Evolutionary conservation across 2,888 invertebrate species (phyloP).

Genomic region (Oxytorus armatus): DNA sequence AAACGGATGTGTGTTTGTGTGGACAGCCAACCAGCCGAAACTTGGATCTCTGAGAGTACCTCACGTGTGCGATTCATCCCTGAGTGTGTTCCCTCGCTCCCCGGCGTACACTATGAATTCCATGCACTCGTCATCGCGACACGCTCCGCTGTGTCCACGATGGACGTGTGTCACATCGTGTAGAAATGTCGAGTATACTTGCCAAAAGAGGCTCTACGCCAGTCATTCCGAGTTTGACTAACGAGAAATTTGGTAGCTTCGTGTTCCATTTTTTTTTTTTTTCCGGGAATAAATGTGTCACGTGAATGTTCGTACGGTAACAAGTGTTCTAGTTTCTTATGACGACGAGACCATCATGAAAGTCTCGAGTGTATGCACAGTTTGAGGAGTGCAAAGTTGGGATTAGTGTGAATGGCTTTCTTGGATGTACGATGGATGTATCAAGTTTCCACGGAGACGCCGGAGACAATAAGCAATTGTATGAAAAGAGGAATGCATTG

Average conservation of each 20-base stretch:
- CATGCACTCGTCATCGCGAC: conserved; percentile 17
- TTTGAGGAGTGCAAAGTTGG: neutral
- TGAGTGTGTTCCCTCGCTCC: neutral
- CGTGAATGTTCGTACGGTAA: neutral
- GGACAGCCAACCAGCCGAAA: conserved; percentile 67
- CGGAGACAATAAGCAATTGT: conserved; percentile 15
- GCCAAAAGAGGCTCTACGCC: conserved; percentile 1
- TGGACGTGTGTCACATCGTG: conserved; percentile 38
- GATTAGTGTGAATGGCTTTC: neutral
- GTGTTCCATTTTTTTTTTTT: conserved; percentile 30
- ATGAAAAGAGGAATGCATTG: conserved; percentile 28
- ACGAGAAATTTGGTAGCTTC: conserved; percentile 24
- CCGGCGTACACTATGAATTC: neutral
- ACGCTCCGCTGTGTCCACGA: conserved; percentile 26
- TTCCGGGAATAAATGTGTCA: neutral
- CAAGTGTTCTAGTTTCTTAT: neutral
- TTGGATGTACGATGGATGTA: neutral
- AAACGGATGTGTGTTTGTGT: conserved; percentile 29
- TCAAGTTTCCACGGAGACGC: conserved; percentile 15
- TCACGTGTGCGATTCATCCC: conserved; percentile 1
- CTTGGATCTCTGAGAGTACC: conserved; percentile 15
- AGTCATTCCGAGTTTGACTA: conserved; percentile 6
- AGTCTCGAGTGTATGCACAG: too few species aligned
- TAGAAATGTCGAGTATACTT: conserved; percentile 13
- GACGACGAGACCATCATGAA: neutral